Evolutionary conservation across 92 coral and sea anemone genomes (phyloP).

Genomic region (Phenganax subtilis): DNA sequence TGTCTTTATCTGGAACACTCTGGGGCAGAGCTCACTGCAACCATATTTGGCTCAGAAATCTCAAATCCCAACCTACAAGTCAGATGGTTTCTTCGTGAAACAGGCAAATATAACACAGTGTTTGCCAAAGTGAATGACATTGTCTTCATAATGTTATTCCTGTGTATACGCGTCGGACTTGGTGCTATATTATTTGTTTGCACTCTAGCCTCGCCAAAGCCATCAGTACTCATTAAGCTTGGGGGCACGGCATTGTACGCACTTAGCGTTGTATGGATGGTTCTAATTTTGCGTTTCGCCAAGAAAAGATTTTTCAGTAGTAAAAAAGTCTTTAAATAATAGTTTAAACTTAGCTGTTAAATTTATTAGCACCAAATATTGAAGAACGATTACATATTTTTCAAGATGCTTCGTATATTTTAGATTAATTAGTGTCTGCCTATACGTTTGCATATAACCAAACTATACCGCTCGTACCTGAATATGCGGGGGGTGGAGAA

Average conservation of each 20-base stretch:
- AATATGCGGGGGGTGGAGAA: too few species aligned
- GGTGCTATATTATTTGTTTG: constrained; percentile 63
- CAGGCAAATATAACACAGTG: constrained; percentile 58
- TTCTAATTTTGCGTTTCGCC: constrained; percentile 67
- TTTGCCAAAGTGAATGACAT: constrained; percentile 77
- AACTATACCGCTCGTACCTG: too few species aligned
- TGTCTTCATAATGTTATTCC: constrained; percentile 68
- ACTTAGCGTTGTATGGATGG: constrained; percentile 75
- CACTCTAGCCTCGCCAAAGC: constrained; percentile 55
- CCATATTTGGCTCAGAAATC: constrained; percentile 84
- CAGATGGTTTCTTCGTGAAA: constrained; percentile 92
- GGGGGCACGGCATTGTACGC: constrained; percentile 77
- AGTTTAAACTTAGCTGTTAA: too few species aligned
- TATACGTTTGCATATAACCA: too few species aligned
- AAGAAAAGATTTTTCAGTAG: constrained; percentile 74
- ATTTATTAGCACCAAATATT: too few species aligned
- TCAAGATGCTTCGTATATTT: too few species aligned
- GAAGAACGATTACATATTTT: too few species aligned
- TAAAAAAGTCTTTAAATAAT: constrained; percentile 1
- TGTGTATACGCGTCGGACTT: constrained; percentile 74
- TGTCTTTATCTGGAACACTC: constrained; percentile 57
- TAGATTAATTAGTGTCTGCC: too few species aligned
- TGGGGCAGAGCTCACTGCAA: constrained; percentile 81
- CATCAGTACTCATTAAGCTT: constrained; percentile 60
- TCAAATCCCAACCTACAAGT: constrained; percentile 88